Evolutionary conservation across 2,113 vertebrate species (phyloP).

Genomic region (Collichthys lucidus): DNA sequence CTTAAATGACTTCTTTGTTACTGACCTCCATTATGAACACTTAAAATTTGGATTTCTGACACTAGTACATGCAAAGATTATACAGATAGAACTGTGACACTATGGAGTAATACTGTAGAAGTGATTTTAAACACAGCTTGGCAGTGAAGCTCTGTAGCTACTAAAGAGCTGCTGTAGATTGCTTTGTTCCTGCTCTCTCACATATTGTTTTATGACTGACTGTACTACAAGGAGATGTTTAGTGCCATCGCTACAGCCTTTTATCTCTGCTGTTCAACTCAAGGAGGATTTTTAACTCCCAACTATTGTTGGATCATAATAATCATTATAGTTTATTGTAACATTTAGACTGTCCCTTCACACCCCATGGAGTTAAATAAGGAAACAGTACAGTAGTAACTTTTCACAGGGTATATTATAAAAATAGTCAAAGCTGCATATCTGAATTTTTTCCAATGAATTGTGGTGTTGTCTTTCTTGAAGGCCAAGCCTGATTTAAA

Average conservation of each 20-base stretch:
- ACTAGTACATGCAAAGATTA: too few relatives aligned
- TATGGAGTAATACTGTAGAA: background rate
- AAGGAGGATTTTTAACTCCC: background rate
- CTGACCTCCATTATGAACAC: background rate
- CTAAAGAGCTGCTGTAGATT: background rate
- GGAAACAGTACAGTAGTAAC: background rate
- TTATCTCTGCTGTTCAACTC: slow-evolving; percentile 13
- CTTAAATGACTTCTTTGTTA: background rate
- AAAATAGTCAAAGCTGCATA: background rate
- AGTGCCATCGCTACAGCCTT: background rate
- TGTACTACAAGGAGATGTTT: background rate
- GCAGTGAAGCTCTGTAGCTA: background rate
- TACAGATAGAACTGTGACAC: too few relatives aligned
- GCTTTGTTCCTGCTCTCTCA: background rate
- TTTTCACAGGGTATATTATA: background rate
- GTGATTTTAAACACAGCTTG: background rate
- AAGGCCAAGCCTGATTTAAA: slow-evolving; percentile 93
- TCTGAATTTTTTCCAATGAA: background rate
- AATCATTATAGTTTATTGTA: background rate
- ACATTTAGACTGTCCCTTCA: background rate
- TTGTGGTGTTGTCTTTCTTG: slow-evolving; percentile 35
- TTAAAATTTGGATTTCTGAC: background rate
- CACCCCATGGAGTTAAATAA: background rate
- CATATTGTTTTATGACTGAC: slow-evolving; percentile 8
- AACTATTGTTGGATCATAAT: background rate